Evolutionary conservation across 2,113 vertebrate species (phyloP).

Genomic region (Gasterosteus nipponicus): DNA sequence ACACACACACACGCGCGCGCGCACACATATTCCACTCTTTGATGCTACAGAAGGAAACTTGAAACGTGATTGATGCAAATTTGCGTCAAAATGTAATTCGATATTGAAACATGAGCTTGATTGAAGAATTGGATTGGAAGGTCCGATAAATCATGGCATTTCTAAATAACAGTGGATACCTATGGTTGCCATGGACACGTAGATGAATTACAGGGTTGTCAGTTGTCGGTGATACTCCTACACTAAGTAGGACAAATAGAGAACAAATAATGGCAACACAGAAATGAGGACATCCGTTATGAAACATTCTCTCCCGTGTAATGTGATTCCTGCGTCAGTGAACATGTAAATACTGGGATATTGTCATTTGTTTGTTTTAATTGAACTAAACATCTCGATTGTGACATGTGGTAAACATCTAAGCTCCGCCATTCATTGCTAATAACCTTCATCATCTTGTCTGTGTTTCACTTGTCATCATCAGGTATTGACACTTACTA

Average conservation of each 20-base stretch:
- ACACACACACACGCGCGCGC: neutral
- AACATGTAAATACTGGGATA: constrained; percentile 4
- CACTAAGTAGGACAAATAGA: constrained; percentile 63
- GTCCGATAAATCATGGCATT: constrained; percentile 50
- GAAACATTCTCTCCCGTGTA: constrained; percentile 6
- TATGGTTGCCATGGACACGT: constrained; percentile 74
- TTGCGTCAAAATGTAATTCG: constrained; percentile 52
- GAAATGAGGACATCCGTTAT: constrained; percentile 32
- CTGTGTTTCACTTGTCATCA: neutral
- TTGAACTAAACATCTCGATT: neutral
- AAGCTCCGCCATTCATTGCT: neutral
- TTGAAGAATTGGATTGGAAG: constrained; percentile 26
- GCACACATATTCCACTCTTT: constrained; percentile 6
- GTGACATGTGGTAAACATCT: neutral
- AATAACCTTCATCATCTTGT: neutral
- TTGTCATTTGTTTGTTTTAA: constrained; percentile 11
- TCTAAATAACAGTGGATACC: constrained; percentile 67
- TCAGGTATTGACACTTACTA: neutral
- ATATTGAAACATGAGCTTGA: constrained; percentile 19
- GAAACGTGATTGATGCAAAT: constrained; percentile 35
- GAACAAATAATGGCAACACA: constrained; percentile 33
- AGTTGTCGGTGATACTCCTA: constrained; percentile 53
- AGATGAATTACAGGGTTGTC: constrained; percentile 68
- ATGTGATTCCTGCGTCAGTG: constrained; percentile 14
- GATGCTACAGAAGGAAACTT: constrained; percentile 10